Evolutionary conservation across 1,140 invertebrate species (phyloP), one percentile per base, ranked within the genome.

Genomic region (Zaprionus capensis): DNA sequence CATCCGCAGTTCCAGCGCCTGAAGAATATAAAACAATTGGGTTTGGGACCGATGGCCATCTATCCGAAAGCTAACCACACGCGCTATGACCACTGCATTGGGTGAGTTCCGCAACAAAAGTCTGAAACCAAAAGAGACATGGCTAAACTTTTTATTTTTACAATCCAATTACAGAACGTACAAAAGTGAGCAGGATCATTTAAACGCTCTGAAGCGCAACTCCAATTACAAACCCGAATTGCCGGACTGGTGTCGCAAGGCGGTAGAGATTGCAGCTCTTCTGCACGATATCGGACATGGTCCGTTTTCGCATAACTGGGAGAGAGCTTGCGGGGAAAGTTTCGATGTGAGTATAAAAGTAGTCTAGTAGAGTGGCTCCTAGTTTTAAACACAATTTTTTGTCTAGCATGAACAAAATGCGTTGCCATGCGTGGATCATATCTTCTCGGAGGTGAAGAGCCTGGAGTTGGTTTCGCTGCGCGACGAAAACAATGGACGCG

Each of bases 251-350:
- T 91, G 81, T 71, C 81, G 79, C 9, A 56, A 76, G n/a, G 65
- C 91, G 1, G 86, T 91, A 0, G 80, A 91, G 56, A 93, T 96
- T 41, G 96, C 95, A 53, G 96, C 94, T 0, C 93, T 96, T 0
- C 94, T 95, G 69, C 96, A 96, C 93, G 96, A 96, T 83, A 76
- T 96, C 2, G 95, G 95, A 28, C 95, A 96, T 91, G 95, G 95
- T 3, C 95, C 95, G 4, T 95, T 95, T 85, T 95, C 94, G 24
- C 95, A 96, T 85, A 75, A 92, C 1, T 96, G 95, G 94, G 95
- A 96, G 81, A 31, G 26, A 7, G 83, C 91, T 49, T 73, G 68
- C 14, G 57, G 56, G 2, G 34, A 57, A 14, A n/a, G 61, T 26
- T 92, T 92, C 53, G 38, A 91, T 74, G 87, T 91, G 36, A 72